Evolutionary conservation across 1,140 invertebrate genomes (phyloP), one percentile per base, ranked within the genome.

Genomic region (Penaeus japonicus): DNA sequence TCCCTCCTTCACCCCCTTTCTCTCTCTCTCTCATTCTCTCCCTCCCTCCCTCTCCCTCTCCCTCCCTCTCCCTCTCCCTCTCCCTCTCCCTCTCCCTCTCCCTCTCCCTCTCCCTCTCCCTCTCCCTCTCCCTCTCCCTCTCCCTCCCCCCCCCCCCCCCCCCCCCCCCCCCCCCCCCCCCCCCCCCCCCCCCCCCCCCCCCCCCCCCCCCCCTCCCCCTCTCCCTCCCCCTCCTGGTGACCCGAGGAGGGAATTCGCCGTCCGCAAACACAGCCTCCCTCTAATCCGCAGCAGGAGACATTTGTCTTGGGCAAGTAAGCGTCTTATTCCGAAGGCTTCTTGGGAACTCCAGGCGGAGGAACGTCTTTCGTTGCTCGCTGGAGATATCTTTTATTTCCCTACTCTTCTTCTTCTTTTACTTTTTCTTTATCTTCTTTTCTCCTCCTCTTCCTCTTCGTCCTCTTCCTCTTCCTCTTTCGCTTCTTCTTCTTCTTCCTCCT

Each of bases 201-300:
- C 35, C 47, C 47, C 35, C 35, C 75, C 75, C 47, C 22, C 17
- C 17, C 35, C 18, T 12, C 78, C 2, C 53, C 47, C 22, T 54
- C 35, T 35, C 77, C 77, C 18, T 35, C 70, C 35, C 20, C 62
- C 65, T 35, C 65, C n/a, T 24, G 53, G 65, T 70, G 59, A 70
- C 70, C 82, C 82, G n/a, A 24, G 62, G 39, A 84, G 27, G 82
- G 20, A 54, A 53, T 55, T 84, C 82, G 30, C 75, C 47, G 20
- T 62, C 82, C n/a, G 59, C 62, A 84, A 84, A 84, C 82, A 84
- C 82, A 70, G n/a, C 62, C 70, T 20, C 55, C 47, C 62, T 47
- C 35, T 39, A 39, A 39, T 39, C 35, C 35, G 2, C 82, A 17
- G 65, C 27, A 47, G 39, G 1, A 78, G 39, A n/a, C 75, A 39